Evolutionary conservation across 2,888 invertebrate genomes (phyloP).

Genomic region (Thereva nobilitata): DNA sequence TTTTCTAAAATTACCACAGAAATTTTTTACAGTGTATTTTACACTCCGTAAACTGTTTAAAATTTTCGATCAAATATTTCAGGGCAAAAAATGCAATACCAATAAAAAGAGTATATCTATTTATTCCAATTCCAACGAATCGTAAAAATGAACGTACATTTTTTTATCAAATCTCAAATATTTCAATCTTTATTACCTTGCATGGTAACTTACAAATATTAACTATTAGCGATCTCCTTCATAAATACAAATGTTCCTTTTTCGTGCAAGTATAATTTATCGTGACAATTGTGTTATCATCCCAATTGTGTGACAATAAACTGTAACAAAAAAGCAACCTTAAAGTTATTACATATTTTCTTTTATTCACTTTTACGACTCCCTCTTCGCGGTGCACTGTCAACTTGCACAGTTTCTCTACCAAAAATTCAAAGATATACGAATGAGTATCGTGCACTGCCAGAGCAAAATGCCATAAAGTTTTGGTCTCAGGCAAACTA

Average conservation of each 20-base stretch:
- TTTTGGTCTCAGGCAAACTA: slow-evolving; percentile 33
- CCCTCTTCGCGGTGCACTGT: slow-evolving; percentile 11
- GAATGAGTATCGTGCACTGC: background rate
- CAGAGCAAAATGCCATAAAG: background rate
- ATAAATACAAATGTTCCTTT: background rate
- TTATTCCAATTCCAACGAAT: no score
- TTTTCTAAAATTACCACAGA: no score
- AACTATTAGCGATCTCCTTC: no score
- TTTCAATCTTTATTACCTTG: no score
- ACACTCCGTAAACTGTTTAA: no score
- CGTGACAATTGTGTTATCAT: slow-evolving; percentile 40
- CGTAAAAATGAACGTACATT: no score
- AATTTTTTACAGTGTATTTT: no score
- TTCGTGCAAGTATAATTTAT: slow-evolving; percentile 35
- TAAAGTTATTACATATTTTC: background rate
- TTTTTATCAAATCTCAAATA: no score
- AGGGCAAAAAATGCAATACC: no score
- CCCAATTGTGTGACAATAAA: slow-evolving; percentile 33
- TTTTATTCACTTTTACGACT: slow-evolving; percentile 15
- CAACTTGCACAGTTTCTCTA: slow-evolving; percentile 1
- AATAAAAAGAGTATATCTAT: no score
- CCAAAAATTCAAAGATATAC: slow-evolving; percentile 2
- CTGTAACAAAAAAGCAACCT: slow-evolving; percentile 19
- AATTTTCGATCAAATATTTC: no score
- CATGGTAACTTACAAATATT: no score